A percentile compares a stretch with the other conserved stretches of the same genome.
These are phyloP conservation scores for Cremastinae sp. DNA, from an alignment of 2,888 invertebrate species.

Conservation along the genomic window DNA sequence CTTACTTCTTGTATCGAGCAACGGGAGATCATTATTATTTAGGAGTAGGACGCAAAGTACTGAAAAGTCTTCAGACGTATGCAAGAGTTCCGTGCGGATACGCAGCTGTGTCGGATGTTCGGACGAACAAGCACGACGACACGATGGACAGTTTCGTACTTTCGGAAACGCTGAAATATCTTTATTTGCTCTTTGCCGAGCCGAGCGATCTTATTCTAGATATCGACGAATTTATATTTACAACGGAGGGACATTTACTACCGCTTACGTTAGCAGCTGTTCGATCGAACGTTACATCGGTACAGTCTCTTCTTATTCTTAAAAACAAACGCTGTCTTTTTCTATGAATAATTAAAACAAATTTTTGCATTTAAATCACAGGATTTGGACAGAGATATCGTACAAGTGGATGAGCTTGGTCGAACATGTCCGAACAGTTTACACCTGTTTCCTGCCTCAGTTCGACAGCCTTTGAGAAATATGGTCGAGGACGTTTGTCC, in stretches of 20 bases:
- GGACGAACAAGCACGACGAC: conserved; percentile 94
- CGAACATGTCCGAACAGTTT: conserved; percentile 93
- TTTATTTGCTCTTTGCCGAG: conserved; percentile 95
- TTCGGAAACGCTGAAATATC: conserved; percentile 98
- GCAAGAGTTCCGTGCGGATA: conserved; percentile 98
- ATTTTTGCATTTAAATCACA: conserved; percentile 54
- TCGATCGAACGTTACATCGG: conserved; percentile 82
- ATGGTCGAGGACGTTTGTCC: conserved; percentile 92
- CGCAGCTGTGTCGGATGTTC: conserved; percentile 97
- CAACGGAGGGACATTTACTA: conserved; percentile 97
- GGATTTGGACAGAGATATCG: conserved; percentile 75
- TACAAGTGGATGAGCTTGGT: conserved; percentile 84
- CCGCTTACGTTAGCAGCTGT: conserved; percentile 90
- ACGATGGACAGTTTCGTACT: conserved; percentile 99
- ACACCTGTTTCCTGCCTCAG: conserved; percentile 90
- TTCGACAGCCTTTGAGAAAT: conserved; percentile 91
- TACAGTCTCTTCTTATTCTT: conserved; percentile 70
- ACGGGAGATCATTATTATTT: conserved; percentile 98
- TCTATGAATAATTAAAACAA: neutral
- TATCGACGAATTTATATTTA: conserved; percentile 93
- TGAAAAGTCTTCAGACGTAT: conserved; percentile 93
- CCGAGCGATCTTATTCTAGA: conserved; percentile 90
- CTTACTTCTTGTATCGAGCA: conserved; percentile 97
- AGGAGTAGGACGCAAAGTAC: conserved; percentile 93
- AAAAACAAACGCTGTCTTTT: neutral